Evolutionary conservation across 92 coral and sea anemone genomes (phyloP).

Genomic region (Bergia puertoricense): DNA sequence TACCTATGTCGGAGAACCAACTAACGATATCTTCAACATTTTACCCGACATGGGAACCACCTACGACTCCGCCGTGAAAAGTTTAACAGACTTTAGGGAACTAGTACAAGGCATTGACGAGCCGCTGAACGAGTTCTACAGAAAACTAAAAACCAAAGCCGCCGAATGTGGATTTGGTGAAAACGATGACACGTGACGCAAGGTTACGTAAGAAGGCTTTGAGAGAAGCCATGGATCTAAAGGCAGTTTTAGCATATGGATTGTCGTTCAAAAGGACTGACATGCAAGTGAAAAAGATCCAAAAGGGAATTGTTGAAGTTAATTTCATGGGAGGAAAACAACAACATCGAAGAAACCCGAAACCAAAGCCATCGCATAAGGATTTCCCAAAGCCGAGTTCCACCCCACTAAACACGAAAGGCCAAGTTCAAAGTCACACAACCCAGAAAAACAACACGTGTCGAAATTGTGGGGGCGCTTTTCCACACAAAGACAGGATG

Average conservation of each 20-base stretch:
- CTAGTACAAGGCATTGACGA: slow-evolving; percentile 36
- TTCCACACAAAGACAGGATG: slow-evolving; percentile 46
- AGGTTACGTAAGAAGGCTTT: slow-evolving; percentile 52
- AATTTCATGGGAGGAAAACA: too few species aligned
- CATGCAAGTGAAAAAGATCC: slow-evolving; percentile 35
- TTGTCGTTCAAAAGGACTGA: slow-evolving; percentile 53
- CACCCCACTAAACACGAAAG: too few species aligned
- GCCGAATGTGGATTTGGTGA: slow-evolving; percentile 22
- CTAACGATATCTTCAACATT: slow-evolving; percentile 50
- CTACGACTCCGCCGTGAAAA: slow-evolving; percentile 35
- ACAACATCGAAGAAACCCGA: too few species aligned
- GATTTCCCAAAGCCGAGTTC: too few species aligned
- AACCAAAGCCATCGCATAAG: too few species aligned
- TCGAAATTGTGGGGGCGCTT: slow-evolving; percentile 47
- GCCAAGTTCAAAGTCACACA: too few species aligned
- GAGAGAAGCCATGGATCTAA: slow-evolving; percentile 14
- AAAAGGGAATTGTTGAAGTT: too few species aligned
- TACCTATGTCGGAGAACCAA: slow-evolving; percentile 47
- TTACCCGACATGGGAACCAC: slow-evolving; percentile 53
- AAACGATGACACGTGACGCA: slow-evolving; percentile 48
- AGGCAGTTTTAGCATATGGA: slow-evolving; percentile 25
- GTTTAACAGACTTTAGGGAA: slow-evolving; percentile 41
- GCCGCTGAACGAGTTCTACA: slow-evolving; percentile 38
- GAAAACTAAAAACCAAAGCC: slow-evolving; percentile 46
- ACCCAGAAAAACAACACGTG: slow-evolving; percentile 34